A percentile compares a stretch with the other conserved stretches of the same genome.
Conservation (phyloP, 2,797 vertebrate species). For the Chloroceryle inda region DNA sequence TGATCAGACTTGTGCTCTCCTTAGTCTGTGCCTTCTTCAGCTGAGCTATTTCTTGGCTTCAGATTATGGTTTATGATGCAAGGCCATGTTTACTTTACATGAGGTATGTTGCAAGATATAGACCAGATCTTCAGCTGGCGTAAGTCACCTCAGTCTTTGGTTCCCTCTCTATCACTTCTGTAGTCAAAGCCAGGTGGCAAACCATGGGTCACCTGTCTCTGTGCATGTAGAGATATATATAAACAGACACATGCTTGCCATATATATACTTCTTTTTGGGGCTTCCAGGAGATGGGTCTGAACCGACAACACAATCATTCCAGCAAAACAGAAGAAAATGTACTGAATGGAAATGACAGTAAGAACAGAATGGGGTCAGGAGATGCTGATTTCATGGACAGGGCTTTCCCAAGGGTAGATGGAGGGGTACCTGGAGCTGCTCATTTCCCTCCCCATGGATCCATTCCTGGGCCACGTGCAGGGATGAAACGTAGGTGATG, state of each 20-base stretch:
- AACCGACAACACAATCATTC: background rate
- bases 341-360: background rate
- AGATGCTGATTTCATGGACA: background rate
- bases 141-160: background rate
- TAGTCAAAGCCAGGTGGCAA: background rate
- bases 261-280: background rate
- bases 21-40: constrained; percentile 4
- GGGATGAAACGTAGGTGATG: accelerated
- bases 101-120: background rate
- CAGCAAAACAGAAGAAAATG: background rate
- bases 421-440: background rate
- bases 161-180: background rate
- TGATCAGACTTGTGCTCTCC: constrained; percentile 56
- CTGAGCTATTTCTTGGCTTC: constrained; percentile 46
- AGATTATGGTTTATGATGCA: constrained; percentile 33
- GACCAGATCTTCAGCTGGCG: background rate
- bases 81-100: background rate
- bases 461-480: accelerated
- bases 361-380: background rate
- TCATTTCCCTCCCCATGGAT: accelerated
- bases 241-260: background rate
- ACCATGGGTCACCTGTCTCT: background rate
- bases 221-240: no score
- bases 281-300: background rate
- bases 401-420: background rate